These are phyloP conservation scores for Lophura nycthemera DNA, from an alignment of 2,113 vertebrate genomes.

Conservation along the genomic window DNA sequence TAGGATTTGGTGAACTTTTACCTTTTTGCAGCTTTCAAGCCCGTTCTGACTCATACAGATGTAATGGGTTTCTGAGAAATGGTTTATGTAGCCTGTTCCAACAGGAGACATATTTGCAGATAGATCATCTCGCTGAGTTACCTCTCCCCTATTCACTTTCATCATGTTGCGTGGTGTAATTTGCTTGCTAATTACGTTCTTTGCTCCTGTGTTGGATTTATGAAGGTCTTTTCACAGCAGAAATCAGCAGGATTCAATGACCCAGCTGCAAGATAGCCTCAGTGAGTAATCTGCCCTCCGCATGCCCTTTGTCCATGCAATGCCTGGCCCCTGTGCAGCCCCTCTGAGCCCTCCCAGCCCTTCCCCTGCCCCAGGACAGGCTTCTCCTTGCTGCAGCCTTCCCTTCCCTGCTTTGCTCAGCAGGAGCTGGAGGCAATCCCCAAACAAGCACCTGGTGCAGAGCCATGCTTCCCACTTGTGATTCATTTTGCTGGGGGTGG, in stretches of 20 bases:
- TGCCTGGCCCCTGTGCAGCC: not conserved
- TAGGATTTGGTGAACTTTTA: not conserved
- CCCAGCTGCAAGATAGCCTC: not conserved
- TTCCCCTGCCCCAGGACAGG: not conserved
- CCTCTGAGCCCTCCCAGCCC: fast-evolving
- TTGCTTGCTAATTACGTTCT: slow-evolving; percentile 16
- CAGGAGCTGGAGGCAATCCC: not conserved
- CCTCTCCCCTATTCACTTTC: not conserved
- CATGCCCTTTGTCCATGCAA: fast-evolving
- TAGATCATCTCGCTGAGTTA: not conserved
- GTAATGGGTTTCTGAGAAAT: not conserved
- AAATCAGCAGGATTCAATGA: not conserved
- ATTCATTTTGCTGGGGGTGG: not conserved
- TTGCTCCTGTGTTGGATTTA: slow-evolving; percentile 13
- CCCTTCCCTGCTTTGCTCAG: not conserved
- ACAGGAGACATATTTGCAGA: not conserved
- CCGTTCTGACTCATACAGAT: not conserved
- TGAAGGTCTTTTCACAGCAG: not conserved
- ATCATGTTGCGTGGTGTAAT: not conserved
- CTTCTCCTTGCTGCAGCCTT: not conserved
- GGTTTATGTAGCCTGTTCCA: not conserved
- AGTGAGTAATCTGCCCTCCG: not conserved
- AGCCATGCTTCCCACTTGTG: not conserved
- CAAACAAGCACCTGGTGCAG: not conserved
- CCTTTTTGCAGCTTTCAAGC: not conserved